Percentiles rank a stretch among this genome's conserved stretches.
Conservation (phyloP, 2,888 invertebrate genomes). For the Ochlodes sylvanus region DNA sequence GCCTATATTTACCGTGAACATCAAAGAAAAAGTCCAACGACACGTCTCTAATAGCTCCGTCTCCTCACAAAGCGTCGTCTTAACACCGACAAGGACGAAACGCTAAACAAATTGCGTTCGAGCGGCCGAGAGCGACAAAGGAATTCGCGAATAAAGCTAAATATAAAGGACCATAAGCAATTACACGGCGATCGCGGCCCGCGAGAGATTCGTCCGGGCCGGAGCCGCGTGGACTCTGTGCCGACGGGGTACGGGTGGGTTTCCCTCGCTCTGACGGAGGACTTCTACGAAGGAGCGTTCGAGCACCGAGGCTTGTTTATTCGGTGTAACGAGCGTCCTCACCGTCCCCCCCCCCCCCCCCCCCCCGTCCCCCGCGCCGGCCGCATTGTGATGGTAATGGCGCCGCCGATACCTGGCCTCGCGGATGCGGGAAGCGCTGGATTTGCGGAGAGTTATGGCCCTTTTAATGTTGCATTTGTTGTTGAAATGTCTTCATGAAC, state of each 20-base stretch:
- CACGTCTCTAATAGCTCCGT: slow-evolving; percentile 20
- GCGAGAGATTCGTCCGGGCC: neutral
- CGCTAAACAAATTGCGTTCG: slow-evolving; percentile 40
- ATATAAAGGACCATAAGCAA: slow-evolving; percentile 53
- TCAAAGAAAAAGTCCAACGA: slow-evolving; percentile 8
- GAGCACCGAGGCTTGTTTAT: slow-evolving; percentile 54
- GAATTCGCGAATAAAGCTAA: slow-evolving; percentile 49
- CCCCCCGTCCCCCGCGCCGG: slow-evolving; percentile 47
- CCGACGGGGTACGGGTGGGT: neutral
- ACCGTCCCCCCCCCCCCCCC: slow-evolving; percentile 48
- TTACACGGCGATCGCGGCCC: slow-evolving; percentile 50
- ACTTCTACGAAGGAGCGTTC: slow-evolving; percentile 42
- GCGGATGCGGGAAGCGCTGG: neutral
- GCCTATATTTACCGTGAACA: slow-evolving; percentile 11
- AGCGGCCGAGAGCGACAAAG: slow-evolving; percentile 43
- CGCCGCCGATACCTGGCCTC: slow-evolving; percentile 20
- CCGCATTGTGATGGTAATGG: slow-evolving; percentile 52
- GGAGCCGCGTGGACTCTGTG: neutral
- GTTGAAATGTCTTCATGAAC: neutral
- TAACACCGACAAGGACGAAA: slow-evolving; percentile 15
- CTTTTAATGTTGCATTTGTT: slow-evolving; percentile 4
- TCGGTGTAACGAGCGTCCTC: slow-evolving; percentile 52
- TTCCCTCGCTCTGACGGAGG: slow-evolving; percentile 11
- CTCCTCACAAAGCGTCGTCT: slow-evolving; percentile 9
- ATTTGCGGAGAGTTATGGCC: slow-evolving; percentile 2